A percentile compares a stretch with the other conserved stretches of the same genome.
phyloP scores from a whole-genome alignment of 2,888 invertebrate species.

The Lepidochitona cinerea region DNA sequence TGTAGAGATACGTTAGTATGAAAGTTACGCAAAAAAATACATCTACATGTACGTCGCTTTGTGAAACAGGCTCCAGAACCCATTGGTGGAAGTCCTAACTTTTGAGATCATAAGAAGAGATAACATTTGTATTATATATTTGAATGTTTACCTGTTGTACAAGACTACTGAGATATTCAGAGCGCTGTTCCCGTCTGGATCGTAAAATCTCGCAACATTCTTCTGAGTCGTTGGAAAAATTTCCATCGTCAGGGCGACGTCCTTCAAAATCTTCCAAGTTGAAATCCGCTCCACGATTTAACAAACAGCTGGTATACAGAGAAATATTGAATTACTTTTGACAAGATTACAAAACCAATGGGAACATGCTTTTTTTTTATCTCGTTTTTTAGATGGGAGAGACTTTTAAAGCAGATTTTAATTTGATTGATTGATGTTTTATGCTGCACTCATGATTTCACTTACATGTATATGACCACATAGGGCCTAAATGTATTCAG shows the following conservation, averaged over 20 bases:
- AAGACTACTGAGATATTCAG: slow-evolving; percentile 25
- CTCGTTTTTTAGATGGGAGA: not conserved
- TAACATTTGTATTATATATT: too few relatives aligned
- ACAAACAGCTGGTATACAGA: slow-evolving; percentile 52
- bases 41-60: too few relatives aligned
- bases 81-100: too few relatives aligned
- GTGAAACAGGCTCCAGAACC: too few relatives aligned
- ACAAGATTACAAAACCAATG: not conserved
- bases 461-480: too few relatives aligned
- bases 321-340: not conserved
- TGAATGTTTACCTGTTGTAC: slow-evolving; percentile 23
- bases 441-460: too few relatives aligned
- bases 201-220: slow-evolving; percentile 7
- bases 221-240: slow-evolving; percentile 9
- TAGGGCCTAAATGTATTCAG: too few relatives aligned
- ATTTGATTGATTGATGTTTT: too few relatives aligned
- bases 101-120: too few relatives aligned
- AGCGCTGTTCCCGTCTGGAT: slow-evolving; percentile 22
- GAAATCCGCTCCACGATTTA: slow-evolving; percentile 62
- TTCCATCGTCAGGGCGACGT: slow-evolving; percentile 57
- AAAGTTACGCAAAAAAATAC: too few relatives aligned
- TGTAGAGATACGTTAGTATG: too few relatives aligned
- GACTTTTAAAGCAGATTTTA: too few relatives aligned
- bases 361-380: not conserved
- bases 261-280: slow-evolving; percentile 57